Evolutionary conservation across 23 tunicate species (phyloP).

Genomic region (Styela clava): DNA sequence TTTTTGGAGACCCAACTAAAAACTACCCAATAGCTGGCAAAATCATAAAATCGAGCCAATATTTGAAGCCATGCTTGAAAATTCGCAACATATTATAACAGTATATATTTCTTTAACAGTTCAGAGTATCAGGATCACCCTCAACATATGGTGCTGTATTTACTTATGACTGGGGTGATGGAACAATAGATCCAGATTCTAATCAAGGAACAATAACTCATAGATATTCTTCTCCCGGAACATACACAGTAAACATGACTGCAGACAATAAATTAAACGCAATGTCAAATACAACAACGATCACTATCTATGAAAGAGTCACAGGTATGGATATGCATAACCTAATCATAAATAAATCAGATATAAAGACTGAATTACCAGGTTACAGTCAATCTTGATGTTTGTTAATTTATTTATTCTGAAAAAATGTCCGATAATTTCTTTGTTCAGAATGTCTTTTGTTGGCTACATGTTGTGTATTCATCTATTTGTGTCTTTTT

Average conservation of each 20-base stretch:
- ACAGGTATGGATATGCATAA: constrained; percentile 30
- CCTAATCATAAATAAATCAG: neutral
- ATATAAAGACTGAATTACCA: too few species aligned
- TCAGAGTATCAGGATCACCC: constrained; percentile 24
- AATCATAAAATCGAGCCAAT: too few species aligned
- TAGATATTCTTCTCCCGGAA: constrained; percentile 35
- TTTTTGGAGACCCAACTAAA: too few species aligned
- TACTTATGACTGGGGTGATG: constrained; percentile 64
- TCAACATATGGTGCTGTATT: constrained; percentile 23
- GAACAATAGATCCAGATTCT: neutral
- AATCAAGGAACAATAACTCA: constrained; percentile 24
- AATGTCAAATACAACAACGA: constrained; percentile 7
- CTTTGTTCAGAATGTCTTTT: too few species aligned
- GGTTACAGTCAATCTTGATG: too few species aligned
- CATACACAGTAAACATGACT: constrained; percentile 47
- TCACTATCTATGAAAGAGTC: constrained; percentile 52
- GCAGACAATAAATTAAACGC: constrained; percentile 56
- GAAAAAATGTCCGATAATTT: too few species aligned
- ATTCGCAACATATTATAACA: neutral
- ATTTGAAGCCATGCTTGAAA: too few species aligned
- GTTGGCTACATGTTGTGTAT: neutral
- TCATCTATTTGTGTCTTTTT: neutral
- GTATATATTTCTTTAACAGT: constrained; percentile 19
- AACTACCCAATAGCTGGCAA: too few species aligned
- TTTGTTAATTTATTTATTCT: too few species aligned